Evolutionary conservation across 2,113 vertebrate genomes (phyloP).

Genomic region (Podilymbus podiceps): DNA sequence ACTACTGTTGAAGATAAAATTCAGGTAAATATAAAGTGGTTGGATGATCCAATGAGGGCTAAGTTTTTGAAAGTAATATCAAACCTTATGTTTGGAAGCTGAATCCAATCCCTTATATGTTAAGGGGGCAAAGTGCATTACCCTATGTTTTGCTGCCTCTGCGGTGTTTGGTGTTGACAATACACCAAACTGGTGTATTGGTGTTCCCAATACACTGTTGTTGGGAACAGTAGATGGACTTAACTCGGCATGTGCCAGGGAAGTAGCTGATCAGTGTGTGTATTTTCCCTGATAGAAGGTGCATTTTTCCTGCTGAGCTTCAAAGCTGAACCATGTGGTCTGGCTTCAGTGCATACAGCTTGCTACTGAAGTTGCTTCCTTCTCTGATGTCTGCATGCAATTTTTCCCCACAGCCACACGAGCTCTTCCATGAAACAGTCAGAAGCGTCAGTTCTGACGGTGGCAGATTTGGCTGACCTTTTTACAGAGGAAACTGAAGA

Average conservation of each 20-base stretch:
- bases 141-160: neutral
- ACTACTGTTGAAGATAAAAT: neutral
- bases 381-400: neutral
- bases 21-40: neutral
- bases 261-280: neutral
- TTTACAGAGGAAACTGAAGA: constrained; percentile 90
- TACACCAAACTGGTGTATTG: no score
- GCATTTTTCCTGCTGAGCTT: neutral
- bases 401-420: constrained; percentile 79
- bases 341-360: neutral
- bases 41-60: neutral
- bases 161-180: neutral
- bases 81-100: neutral
- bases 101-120: neutral
- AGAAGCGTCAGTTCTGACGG: constrained; percentile 91
- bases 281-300: neutral
- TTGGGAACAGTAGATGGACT: neutral
- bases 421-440: constrained; percentile 90
- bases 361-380: neutral
- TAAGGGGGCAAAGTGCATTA: neutral
- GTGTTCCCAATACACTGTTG: no score
- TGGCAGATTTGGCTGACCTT: constrained; percentile 93
- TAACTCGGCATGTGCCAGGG: neutral
- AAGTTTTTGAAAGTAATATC: neutral
- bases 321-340: neutral